Evolutionary conservation across 1,140 invertebrate species (phyloP).

Genomic region (Dufourea novaeangliae): DNA sequence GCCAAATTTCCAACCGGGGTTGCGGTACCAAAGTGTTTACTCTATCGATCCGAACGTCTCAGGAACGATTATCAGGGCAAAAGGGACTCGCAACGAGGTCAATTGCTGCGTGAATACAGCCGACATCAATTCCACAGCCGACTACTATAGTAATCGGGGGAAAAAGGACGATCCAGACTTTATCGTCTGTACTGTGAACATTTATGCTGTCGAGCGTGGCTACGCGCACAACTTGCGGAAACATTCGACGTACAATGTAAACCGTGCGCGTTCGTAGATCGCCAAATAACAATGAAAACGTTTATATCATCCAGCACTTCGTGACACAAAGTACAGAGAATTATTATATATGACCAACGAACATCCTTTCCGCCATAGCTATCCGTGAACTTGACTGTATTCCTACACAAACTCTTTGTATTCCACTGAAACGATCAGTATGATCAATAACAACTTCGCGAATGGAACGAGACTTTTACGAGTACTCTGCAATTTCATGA

Average conservation of each 20-base stretch:
- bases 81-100: slow-evolving; percentile 38
- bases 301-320: slow-evolving; percentile 34
- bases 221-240: neutral
- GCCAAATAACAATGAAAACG: slow-evolving; percentile 25
- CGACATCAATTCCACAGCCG: slow-evolving; percentile 22
- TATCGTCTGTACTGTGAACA: slow-evolving; percentile 21
- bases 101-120: slow-evolving; percentile 33
- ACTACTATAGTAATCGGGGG: slow-evolving; percentile 17
- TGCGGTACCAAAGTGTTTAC: too few species aligned
- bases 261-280: neutral
- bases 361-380: slow-evolving; percentile 28
- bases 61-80: slow-evolving; percentile 3
- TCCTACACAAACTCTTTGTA: slow-evolving; percentile 7
- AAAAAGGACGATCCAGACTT: slow-evolving; percentile 31
- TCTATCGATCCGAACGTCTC: neutral
- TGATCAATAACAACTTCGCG: slow-evolving; percentile 14
- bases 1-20: too few species aligned
- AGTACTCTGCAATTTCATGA: neutral
- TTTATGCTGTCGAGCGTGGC: neutral
- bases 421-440: neutral
- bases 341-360: slow-evolving; percentile 21
- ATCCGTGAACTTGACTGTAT: slow-evolving; percentile 25
- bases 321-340: slow-evolving; percentile 34
- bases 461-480: slow-evolving; percentile 11
- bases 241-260: slow-evolving; percentile 5